A percentile compares a stretch with the other conserved stretches of the same genome.
Conservation (phyloP, 2,888 invertebrate species). For the Aradus depressus region DNA sequence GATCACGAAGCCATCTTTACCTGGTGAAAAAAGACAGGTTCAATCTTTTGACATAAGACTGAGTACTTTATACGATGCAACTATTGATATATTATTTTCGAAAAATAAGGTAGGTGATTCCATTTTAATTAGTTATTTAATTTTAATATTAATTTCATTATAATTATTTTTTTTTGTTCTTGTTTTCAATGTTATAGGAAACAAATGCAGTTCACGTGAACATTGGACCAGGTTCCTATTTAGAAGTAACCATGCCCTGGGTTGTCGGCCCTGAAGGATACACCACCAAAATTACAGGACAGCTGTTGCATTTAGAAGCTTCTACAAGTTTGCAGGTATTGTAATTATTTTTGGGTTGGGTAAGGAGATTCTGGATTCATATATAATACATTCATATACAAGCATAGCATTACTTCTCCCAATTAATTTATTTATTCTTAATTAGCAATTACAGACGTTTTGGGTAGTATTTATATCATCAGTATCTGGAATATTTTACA, state of each 20-base stretch:
- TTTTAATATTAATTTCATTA: background rate
- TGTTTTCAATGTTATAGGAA: conserved; percentile 48
- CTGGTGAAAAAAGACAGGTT: conserved; percentile 78
- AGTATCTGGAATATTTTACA: too few species aligned
- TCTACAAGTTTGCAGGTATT: conserved; percentile 78
- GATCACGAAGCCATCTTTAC: conserved; percentile 65
- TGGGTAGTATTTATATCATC: too few species aligned
- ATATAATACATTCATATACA: too few species aligned
- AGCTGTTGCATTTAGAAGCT: conserved; percentile 84
- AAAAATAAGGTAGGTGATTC: conserved; percentile 52
- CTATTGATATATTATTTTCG: conserved; percentile 91
- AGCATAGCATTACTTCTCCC: background rate
- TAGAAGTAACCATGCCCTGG: conserved; percentile 96
- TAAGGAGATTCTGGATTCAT: too few species aligned
- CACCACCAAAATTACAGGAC: conserved; percentile 82
- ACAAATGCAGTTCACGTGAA: conserved; percentile 96
- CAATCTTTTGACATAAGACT: conserved; percentile 87
- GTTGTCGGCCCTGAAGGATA: conserved; percentile 78
- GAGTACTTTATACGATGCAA: conserved; percentile 82
- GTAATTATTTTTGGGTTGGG: background rate
- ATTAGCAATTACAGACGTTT: background rate
- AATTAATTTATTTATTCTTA: background rate
- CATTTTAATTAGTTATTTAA: conserved; percentile 1
- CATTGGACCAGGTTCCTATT: conserved; percentile 86
- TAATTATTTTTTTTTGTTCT: conserved; percentile 4